Evolutionary conservation across 2,888 invertebrate genomes (phyloP).

Genomic region (Lacanobia wlatinum): DNA sequence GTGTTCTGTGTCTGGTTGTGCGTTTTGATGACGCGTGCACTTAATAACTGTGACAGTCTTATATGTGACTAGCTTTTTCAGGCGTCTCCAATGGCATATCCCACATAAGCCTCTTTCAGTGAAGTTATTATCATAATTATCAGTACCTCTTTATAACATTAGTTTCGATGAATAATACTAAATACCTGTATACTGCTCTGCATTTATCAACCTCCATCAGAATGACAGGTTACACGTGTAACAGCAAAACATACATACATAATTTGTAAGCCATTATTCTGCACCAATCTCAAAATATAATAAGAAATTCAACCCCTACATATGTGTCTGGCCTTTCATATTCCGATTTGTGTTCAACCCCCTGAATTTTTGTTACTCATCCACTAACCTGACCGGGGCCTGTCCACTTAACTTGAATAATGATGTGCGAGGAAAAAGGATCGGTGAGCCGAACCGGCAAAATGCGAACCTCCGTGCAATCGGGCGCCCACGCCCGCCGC

Average conservation of each 20-base stretch:
- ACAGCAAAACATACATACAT: constrained; percentile 35
- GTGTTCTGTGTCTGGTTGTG: not conserved
- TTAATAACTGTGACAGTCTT: not conserved
- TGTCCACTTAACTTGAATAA: constrained; percentile 89
- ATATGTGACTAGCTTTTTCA: not conserved
- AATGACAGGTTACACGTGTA: constrained; percentile 21
- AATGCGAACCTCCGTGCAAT: constrained; percentile 74
- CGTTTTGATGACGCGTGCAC: not conserved
- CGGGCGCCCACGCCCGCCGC: constrained; percentile 58
- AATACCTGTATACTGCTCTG: constrained; percentile 5
- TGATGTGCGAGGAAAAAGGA: constrained; percentile 85
- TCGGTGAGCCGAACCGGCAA: constrained; percentile 80
- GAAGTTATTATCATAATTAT: not conserved
- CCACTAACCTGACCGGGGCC: constrained; percentile 82
- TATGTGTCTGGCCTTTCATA: constrained; percentile 70
- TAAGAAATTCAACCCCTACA: constrained; percentile 64
- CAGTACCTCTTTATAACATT: no score
- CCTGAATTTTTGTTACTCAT: constrained; percentile 84
- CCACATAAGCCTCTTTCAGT: not conserved
- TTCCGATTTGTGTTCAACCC: constrained; percentile 73
- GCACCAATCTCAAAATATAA: constrained; percentile 67
- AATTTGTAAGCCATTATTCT: constrained; percentile 59
- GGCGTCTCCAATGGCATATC: not conserved
- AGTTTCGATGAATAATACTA: no score
- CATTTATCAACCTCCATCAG: constrained; percentile 23